Conservation (phyloP, 2,113 vertebrate genomes). For the Cnemophilus loriae region DNA sequence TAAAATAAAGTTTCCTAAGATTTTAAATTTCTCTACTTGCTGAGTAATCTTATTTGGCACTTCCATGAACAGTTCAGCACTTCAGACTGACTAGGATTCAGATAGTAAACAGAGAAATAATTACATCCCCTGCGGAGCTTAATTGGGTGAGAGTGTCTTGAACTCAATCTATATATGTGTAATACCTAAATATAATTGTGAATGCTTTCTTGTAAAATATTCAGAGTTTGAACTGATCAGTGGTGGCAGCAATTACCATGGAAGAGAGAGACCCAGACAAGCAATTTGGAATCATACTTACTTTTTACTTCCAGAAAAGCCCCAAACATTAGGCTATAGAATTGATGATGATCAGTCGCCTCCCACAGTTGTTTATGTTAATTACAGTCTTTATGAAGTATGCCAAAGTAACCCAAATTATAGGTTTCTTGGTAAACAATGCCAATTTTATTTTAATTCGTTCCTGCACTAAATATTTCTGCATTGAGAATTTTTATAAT, state of each 20-base stretch:
- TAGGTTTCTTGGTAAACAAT: not conserved
- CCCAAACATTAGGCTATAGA: not conserved
- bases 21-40: not conserved
- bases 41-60: not conserved
- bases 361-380: not conserved
- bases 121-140: rapidly evolving
- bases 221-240: not conserved
- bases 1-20: not conserved
- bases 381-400: not conserved
- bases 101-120: not conserved
- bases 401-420: not conserved
- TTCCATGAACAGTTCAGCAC: not conserved
- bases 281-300: not conserved
- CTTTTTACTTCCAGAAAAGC: not conserved
- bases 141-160: not conserved
- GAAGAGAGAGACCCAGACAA: not conserved
- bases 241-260: not conserved
- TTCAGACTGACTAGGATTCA: not conserved
- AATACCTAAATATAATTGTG: not conserved
- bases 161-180: not conserved
- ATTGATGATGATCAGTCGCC: not conserved
- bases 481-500: not conserved
- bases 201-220: not conserved
- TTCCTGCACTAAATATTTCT: not conserved
- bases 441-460: not conserved